Evolutionary conservation across 2,888 invertebrate genomes (phyloP), one percentile per base, ranked within the genome.

Genomic region (Embidobia sp.): DNA sequence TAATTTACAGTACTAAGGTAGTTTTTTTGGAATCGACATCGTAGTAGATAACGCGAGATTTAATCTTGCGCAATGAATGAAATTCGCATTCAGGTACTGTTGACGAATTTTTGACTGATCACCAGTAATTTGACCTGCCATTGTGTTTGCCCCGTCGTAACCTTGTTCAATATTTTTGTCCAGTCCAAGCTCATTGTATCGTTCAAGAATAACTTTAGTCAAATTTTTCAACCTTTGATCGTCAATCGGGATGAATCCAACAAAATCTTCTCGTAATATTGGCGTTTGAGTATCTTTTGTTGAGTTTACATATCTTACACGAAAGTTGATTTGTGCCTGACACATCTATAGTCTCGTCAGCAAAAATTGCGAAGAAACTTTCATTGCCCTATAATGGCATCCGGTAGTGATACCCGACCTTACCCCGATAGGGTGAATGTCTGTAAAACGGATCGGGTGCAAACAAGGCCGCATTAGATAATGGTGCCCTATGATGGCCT

Each of bases 111-210:
- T 81, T 22, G 72, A 72, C 75, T 84, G 82, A 31, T 84, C 85
- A 16, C 84, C 84, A 66, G 73, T 66, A 15, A 79, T 79, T 69
- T 82, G 81, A 46, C 83, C 83, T n/a, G 83, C 66, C 84, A 86
- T 84, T 37, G 83, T 81, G 7, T 81, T 77, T 75, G 82, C 85
- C 11, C 83, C 83, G 46, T 84, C 84, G 61, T 79, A 84, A 7
- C 84, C 83, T 64, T 78, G 78, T 4, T 82, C 82, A 33, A 84
- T 80, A 55, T 78, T 84, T 46, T 81, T 40, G 15, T 64, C 42
- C 11, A 33, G 61, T 22, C 48, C 48, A 18, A 61, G 48, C 19
- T 61, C 61, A 13, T 61, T 10, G 10, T 29, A 31, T 5, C 33
- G 33, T 16, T 46, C n/a, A 19, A 46, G 26, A 35, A 61, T 61